Conservation (phyloP, 2,888 invertebrate genomes). For the Galeruca laticollis region DNA sequence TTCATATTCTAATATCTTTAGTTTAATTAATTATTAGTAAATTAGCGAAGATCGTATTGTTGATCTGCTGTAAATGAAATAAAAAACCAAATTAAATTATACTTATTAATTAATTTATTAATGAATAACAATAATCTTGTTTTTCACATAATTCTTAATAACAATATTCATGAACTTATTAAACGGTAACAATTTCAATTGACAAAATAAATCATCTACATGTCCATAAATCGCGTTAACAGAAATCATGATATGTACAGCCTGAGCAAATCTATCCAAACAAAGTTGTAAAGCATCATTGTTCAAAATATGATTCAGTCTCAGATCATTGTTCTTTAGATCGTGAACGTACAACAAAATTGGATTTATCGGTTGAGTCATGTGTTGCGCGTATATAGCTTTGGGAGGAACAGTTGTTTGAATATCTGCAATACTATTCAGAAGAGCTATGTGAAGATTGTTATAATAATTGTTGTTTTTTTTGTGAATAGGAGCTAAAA, state of each 20-base stretch:
- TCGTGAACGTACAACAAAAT: constrained; percentile 52
- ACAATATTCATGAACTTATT: constrained; percentile 76
- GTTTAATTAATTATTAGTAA: too few relatives aligned
- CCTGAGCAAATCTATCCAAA: constrained; percentile 86
- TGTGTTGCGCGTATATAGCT: constrained; percentile 75
- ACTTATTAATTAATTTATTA: not conserved
- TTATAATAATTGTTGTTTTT: constrained; percentile 70
- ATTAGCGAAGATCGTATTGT: too few relatives aligned
- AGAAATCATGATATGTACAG: constrained; percentile 83
- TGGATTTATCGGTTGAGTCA: constrained; percentile 61
- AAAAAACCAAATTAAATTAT: too few relatives aligned
- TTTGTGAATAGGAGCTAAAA: constrained; percentile 74
- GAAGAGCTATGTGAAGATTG: constrained; percentile 76
- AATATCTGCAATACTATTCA: constrained; percentile 75
- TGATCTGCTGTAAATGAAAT: too few relatives aligned
- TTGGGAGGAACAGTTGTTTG: constrained; percentile 69
- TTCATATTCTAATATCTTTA: too few relatives aligned
- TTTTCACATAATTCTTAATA: constrained; percentile 70
- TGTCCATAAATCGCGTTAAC: constrained; percentile 86
- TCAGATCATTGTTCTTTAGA: constrained; percentile 50
- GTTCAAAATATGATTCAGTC: constrained; percentile 47
- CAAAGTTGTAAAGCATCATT: constrained; percentile 69
- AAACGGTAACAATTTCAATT: constrained; percentile 74
- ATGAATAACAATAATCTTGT: constrained; percentile 45
- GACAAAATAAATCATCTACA: constrained; percentile 75